Percentiles rank a stretch among this genome's conserved stretches.
Evolutionary conservation across 2,113 vertebrate genomes (phyloP).

Genomic region (Heloderma charlesbogerti): DNA sequence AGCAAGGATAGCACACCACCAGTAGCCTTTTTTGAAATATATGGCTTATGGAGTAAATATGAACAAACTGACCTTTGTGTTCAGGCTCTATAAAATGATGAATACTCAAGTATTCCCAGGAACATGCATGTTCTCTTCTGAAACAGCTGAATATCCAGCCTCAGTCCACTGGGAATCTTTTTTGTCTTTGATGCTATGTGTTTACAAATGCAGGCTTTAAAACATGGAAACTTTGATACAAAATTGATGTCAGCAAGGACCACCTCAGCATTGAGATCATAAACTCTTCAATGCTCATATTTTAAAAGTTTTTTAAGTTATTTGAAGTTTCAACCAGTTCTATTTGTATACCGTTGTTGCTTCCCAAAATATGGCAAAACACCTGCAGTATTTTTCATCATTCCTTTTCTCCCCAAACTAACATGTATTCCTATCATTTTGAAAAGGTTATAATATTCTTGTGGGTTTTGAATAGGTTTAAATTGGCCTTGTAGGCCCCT

Average conservation of each 20-base stretch:
- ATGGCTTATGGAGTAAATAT: background rate
- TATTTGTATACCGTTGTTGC: background rate
- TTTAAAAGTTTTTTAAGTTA: background rate
- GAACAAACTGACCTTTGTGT: constrained; percentile 11
- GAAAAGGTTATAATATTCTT: background rate
- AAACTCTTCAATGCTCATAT: constrained; percentile 1
- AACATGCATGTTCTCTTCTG: background rate
- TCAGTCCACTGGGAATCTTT: background rate
- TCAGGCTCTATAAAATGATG: background rate
- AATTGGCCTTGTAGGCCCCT: too few species aligned
- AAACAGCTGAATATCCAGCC: background rate
- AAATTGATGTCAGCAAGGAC: constrained; percentile 5
- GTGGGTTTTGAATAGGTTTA: background rate
- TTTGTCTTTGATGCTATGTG: background rate
- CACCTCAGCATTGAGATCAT: background rate
- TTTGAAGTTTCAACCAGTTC: background rate
- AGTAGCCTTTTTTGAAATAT: background rate
- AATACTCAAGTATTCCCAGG: constrained; percentile 6
- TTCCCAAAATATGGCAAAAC: background rate
- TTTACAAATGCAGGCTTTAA: background rate
- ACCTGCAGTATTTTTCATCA: background rate
- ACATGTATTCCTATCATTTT: background rate
- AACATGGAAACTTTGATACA: constrained; percentile 11
- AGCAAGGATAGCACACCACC: background rate
- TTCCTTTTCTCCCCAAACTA: background rate